phyloP scores from a whole-genome alignment of 2,113 vertebrate genomes.

The Romanogobio albipinnatus region DNA sequence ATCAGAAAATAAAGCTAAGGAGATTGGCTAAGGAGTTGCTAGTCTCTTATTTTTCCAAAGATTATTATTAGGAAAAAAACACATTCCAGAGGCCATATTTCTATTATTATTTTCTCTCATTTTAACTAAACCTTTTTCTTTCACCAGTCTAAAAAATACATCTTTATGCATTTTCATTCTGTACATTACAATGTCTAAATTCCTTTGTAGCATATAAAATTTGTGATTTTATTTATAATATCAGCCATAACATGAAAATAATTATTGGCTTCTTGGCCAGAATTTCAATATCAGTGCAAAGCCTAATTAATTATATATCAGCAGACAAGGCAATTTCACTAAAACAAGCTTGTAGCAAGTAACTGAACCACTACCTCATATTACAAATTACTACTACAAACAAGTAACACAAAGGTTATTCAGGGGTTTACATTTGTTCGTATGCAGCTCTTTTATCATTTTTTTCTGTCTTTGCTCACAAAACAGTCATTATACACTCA shows the following conservation, averaged over 20 bases:
- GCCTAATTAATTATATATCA: constrained; percentile 4
- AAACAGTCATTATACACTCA: constrained; percentile 60
- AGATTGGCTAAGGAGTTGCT: too few species aligned
- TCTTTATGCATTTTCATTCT: too few species aligned
- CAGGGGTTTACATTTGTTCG: constrained; percentile 9
- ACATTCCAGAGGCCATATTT: too few species aligned
- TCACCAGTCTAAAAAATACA: too few species aligned
- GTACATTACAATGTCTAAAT: too few species aligned
- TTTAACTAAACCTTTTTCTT: too few species aligned
- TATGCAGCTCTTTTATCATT: constrained; percentile 46
- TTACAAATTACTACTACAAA: constrained; percentile 29
- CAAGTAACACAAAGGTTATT: constrained; percentile 16
- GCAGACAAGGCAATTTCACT: constrained; percentile 12
- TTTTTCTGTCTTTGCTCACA: constrained; percentile 50
- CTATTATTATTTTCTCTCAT: too few species aligned
- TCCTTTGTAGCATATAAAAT: too few species aligned
- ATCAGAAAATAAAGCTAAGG: too few species aligned
- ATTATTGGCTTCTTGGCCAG: not conserved
- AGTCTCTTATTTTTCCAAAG: too few species aligned
- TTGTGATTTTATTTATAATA: not conserved
- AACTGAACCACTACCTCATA: not conserved
- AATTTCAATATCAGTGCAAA: constrained; percentile 3
- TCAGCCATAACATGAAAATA: not conserved
- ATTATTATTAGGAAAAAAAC: too few species aligned
- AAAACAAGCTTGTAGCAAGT: constrained; percentile 9